Percentiles rank a stretch among this genome's conserved stretches.
Evolutionary conservation across 2,113 vertebrate species (phyloP).

Genomic region (Hippoglossus stenolepis): DNA sequence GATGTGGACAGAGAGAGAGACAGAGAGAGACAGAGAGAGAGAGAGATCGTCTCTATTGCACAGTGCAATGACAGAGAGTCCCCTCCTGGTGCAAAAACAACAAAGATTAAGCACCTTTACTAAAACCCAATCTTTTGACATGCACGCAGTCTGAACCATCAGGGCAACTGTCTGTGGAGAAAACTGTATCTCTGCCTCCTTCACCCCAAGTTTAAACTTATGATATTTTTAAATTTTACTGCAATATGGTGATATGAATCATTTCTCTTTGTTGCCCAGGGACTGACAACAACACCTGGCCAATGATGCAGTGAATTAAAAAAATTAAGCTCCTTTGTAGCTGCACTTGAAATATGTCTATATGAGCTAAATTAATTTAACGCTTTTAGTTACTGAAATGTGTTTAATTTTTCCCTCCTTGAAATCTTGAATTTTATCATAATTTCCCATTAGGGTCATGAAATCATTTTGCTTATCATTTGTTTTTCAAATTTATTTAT

Average conservation of each 20-base stretch:
- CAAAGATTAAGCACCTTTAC: background rate
- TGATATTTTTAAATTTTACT: background rate
- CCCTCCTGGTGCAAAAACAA: slow-evolving; percentile 7
- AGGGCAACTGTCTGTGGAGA: background rate
- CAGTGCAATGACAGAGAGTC: slow-evolving; percentile 3
- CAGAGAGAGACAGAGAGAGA: background rate
- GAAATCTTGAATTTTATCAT: background rate
- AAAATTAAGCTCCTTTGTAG: background rate
- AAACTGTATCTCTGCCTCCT: background rate
- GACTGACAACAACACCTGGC: background rate
- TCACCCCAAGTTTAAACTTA: background rate
- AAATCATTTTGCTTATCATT: background rate
- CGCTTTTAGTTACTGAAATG: no score
- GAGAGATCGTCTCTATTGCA: background rate
- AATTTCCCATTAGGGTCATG: background rate
- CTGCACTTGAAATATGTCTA: no score
- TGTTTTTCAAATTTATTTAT: no score
- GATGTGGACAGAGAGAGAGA: slow-evolving; percentile 11
- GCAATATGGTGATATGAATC: background rate
- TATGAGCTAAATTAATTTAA: no score
- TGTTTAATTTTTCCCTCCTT: background rate
- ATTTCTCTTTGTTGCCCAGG: background rate
- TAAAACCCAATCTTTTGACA: background rate
- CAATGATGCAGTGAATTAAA: background rate
- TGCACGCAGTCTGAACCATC: background rate